Base-by-base conservation (phyloP, 2,797 vertebrate genomes). In the Epinephelus coioides region DNA sequence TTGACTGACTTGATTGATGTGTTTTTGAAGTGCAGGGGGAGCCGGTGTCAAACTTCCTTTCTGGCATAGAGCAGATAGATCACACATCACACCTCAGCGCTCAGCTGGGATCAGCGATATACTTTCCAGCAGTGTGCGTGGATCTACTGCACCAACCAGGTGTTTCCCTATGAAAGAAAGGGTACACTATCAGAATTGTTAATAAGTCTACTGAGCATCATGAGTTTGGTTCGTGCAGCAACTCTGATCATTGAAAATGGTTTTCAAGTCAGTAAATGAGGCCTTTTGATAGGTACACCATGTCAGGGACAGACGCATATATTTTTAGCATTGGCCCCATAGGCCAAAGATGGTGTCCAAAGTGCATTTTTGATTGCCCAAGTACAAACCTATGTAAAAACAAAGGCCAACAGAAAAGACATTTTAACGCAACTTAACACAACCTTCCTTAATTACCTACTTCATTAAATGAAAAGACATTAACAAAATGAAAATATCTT, bases 1-100 rank as follows among this genome's bases (percentile, higher is more conserved):
- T 78, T 94, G 95, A 94, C 88, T 79, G 84, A 61, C 81, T 85
- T 94, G 94, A 95, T 94, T 94, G 94, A 95, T 95, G 93, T 93
- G 91, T 94, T 94, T 94, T 92, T 93, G 91, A 94, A 92, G 87
- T 86, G 78, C 65, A 34, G 64, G 59, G 78, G 65, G 81, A 89
- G 88, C 79, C 43, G 2, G 78, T 86, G 93, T 92, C 93, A 91
- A 89, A 92, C 83, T 84, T 79, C 60, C 81, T 91, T 90, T 85
- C 80, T 89, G 82, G 86, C 79, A 62, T 3, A 23, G 74, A 82
- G 86, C 53, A 61, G 73, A 86, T 73, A 76, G 79, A 88, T 92
- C 85, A 72, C 87, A 86, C 79, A 66, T 86, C 85, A 71, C 76
- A 57, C 55, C 1, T 25, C 44, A 0, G 72, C 8, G 5, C 71